These are phyloP conservation scores for Camponotus pennsylvanicus DNA, from an alignment of 1,140 invertebrate species.

Conservation along the genomic window DNA sequence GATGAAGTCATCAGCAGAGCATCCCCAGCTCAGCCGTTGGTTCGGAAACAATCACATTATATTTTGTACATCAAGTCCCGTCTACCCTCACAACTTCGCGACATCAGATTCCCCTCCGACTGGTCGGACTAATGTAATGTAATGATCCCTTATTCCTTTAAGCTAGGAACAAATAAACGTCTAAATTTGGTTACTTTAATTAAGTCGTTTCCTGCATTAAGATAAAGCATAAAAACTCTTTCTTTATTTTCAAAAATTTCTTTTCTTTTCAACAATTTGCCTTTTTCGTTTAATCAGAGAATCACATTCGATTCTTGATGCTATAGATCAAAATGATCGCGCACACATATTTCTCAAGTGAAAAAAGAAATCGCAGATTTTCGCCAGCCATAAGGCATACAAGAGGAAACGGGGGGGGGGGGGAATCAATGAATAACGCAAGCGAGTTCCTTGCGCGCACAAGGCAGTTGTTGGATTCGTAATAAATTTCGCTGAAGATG, in stretches of 20 bases:
- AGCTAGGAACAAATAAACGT: slow-evolving; percentile 68
- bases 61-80: slow-evolving; percentile 75
- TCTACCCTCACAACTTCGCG: slow-evolving; percentile 42
- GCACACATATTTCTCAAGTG: background rate
- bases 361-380: slow-evolving; percentile 16
- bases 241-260: background rate
- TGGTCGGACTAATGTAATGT: slow-evolving; percentile 78
- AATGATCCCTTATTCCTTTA: slow-evolving; percentile 84
- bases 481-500: slow-evolving; percentile 75
- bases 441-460: slow-evolving; percentile 22
- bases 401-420: background rate
- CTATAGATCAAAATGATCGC: background rate
- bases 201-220: slow-evolving; percentile 36
- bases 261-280: background rate
- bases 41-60: slow-evolving; percentile 86
- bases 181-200: slow-evolving; percentile 59
- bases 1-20: slow-evolving; percentile 82
- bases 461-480: slow-evolving; percentile 59
- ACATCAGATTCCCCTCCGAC: slow-evolving; percentile 35
- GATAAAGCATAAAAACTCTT: background rate
- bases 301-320: background rate
- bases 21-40: slow-evolving; percentile 76
- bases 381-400: background rate
- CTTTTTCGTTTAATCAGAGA: background rate
- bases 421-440: slow-evolving; percentile 38